Evolutionary conservation across 1,140 invertebrate genomes (phyloP).

Genomic region (Macrocentrus cingulum): DNA sequence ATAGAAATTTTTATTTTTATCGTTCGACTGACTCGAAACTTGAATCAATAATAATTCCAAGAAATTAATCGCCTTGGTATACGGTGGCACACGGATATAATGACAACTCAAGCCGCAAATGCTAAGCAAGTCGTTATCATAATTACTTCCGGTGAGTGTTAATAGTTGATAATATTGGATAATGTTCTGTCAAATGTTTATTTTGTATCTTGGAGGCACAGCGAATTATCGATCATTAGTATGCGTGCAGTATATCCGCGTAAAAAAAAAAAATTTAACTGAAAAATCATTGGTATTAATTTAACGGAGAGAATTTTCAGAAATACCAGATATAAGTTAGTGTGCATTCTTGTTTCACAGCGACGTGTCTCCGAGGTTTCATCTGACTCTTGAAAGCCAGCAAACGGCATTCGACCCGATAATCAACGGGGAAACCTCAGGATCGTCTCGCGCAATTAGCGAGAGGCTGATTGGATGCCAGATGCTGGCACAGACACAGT

Average conservation of each 20-base stretch:
- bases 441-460: conserved; percentile 26
- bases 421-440: conserved; percentile 28
- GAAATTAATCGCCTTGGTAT: conserved; percentile 14
- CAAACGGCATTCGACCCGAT: conserved; percentile 15
- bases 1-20: too few species aligned
- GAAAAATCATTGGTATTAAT: too few species aligned
- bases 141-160: conserved; percentile 24
- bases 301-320: too few species aligned
- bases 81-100: background rate
- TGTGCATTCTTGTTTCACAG: background rate
- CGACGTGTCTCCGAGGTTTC: background rate
- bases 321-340: too few species aligned
- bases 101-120: conserved; percentile 5
- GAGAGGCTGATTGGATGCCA: conserved; percentile 30
- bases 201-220: too few species aligned
- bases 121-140: conserved; percentile 22
- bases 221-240: too few species aligned
- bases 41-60: conserved; percentile 14
- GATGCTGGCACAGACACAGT: conserved; percentile 22
- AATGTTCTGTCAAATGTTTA: too few species aligned
- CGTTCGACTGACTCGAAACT: conserved; percentile 15
- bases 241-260: too few species aligned
- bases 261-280: too few species aligned
- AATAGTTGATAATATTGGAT: conserved; percentile 4
- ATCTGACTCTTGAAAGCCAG: conserved; percentile 2